Evolutionary conservation across 2,888 invertebrate genomes (phyloP), one percentile per base, ranked within the genome.

Genomic region (Chironomus riparius): DNA sequence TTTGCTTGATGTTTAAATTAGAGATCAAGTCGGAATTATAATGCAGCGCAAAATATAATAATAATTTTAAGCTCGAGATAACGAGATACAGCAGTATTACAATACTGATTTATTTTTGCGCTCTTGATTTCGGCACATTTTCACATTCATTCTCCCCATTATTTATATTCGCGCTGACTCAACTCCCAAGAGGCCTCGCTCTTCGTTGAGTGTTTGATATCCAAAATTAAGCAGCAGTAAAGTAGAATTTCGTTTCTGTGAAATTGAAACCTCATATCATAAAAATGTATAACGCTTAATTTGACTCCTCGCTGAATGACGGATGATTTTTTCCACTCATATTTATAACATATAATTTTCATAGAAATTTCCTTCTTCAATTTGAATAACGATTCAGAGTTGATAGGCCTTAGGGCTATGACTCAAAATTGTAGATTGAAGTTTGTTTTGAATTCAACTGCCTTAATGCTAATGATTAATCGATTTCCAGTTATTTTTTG

Each of bases 401-500:
- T 5, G 13, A 15, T 15, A 15, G 18, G 56, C 18, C 15, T 56
- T n/a, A 56, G 18, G 56, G 56, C 56, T 15, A 56, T 15, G 56
- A n/a, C 56, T n/a, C 56, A 18, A 65, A 65, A 65, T 24, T 21
- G 21, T 65, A 21, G 38, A 50, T 71, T 71, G 18, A 38, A 71
- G 24, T 71, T 48, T 71, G 71, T 48, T 71, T 71, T 71, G 50
- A 56, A 48, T 22, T 71, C 48, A 22, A 24, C 18, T 56, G 15
- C 15, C 18, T 56, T 38, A 38, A 56, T 65, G 65, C 50, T 48
- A 71, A 71, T 71, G 71, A 71, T 71, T 71, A 71, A 71, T 71
- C 71, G 71, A 71, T 71, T 71, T 50, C 56, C 50, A 47, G 12
- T 70, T 47, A n/a, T 47, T 56, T 56, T 13, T 56, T n/a, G 3